Evolutionary conservation across 2,113 vertebrate genomes (phyloP), one percentile per base, ranked within the genome.

Genomic region (Oryzias melastigma): DNA sequence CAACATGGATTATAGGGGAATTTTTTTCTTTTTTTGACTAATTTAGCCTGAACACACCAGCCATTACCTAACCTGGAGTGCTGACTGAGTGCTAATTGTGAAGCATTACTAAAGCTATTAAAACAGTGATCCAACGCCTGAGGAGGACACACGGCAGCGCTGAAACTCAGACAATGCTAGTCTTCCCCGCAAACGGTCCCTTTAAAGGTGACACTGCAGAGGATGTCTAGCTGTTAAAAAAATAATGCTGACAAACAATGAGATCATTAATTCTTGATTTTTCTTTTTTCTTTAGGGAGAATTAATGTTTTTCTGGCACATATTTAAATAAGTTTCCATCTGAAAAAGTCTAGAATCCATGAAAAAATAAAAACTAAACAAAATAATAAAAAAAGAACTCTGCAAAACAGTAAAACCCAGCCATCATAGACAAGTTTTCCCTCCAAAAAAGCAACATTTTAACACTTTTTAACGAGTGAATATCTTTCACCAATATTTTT

Each of bases 51-150:
- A 88, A 85, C 72, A 72, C 75, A 81, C 24, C 68, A 82, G 68
- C 83, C 68, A 78, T 73, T 67, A 52, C 58, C 52, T 79, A 77
- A 85, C 86, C 82, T 66, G 29, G 69, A 80, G 85, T 79, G 17
- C 54, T 73, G 77, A 58, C 66, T 80, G 82, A 85, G 83, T 87
- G 85, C 85, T 89, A 87, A 90, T 89, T 84, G 82, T 83, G 72
- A 84, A 73, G 66, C 85, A 85, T 86, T 89, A 87, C 73, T 82
- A 73, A 77, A 85, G 70, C 80, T 64, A 85, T 86, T 86, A 88
- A 82, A 88, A 85, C 77, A 86, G 79, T 80, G 86, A 88, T 77
- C 78, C 71, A 50, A 57, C 41, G 82, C 86, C 80, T 45, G 73
- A 45, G 85, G 86, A 74, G 50, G 52, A 81, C 35, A 61, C 58